phyloP scores from a whole-genome alignment of 2,113 vertebrate species.

The Aspidoscelis tigris region DNA sequence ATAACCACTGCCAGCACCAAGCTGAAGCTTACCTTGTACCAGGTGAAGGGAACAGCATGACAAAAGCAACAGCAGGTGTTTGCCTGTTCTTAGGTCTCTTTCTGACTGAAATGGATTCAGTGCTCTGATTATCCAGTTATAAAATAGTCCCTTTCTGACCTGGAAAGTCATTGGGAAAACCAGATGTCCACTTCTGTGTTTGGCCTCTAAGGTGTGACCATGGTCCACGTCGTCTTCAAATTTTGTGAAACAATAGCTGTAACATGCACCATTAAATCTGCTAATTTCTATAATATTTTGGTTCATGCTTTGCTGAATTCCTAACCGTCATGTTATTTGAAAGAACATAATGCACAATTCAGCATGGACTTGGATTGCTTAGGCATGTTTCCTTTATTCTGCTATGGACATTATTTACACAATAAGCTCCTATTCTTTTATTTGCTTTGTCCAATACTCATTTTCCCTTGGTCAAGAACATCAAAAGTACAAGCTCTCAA shows the following conservation, averaged over 20 bases:
- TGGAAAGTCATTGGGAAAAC: too few species aligned
- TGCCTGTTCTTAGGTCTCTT: too few species aligned
- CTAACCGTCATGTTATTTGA: neutral
- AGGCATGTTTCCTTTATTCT: neutral
- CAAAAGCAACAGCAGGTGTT: too few species aligned
- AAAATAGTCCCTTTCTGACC: too few species aligned
- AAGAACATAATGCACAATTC: neutral
- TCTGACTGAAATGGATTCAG: too few species aligned
- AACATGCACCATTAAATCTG: neutral
- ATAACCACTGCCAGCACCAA: too few species aligned
- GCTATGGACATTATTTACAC: neutral
- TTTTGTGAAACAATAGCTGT: neutral
- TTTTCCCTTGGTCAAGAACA: slow-evolving; percentile 14
- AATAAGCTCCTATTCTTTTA: slow-evolving; percentile 20
- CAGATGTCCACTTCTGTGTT: too few species aligned
- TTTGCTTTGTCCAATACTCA: slow-evolving; percentile 16
- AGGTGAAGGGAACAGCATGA: too few species aligned
- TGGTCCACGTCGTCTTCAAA: neutral
- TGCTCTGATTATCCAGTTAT: too few species aligned
- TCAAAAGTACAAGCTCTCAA: slow-evolving; percentile 51
- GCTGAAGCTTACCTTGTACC: too few species aligned
- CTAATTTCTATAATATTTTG: neutral
- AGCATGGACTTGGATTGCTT: neutral
- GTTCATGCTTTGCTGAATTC: neutral
- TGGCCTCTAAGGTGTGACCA: too few species aligned